phyloP scores from a whole-genome alignment of 2,113 vertebrate species.

The Planiliza haematocheilus region DNA sequence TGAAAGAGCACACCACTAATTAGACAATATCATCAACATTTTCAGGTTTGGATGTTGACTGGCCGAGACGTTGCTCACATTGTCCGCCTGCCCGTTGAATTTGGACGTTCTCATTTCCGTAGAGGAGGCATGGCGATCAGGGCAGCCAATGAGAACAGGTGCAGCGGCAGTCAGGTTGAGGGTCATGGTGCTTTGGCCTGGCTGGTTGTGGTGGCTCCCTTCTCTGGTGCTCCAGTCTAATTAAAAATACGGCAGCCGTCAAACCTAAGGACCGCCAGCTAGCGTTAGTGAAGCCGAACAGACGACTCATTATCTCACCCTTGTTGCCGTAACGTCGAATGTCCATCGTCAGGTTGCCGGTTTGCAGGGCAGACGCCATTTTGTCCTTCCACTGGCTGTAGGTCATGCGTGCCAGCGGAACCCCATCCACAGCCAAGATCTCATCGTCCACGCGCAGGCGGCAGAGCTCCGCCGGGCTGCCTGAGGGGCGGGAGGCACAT shows the following conservation, averaged over 20 bases:
- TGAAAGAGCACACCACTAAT: slow-evolving; percentile 20
- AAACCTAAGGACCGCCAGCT: not conserved
- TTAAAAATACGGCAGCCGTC: slow-evolving; percentile 43
- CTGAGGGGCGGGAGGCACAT: slow-evolving; percentile 70
- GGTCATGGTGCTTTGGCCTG: slow-evolving; percentile 88
- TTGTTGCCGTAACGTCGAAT: slow-evolving; percentile 91
- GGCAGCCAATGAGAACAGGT: slow-evolving; percentile 88
- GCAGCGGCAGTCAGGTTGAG: slow-evolving; percentile 92
- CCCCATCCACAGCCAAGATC: slow-evolving; percentile 88
- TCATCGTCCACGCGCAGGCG: slow-evolving; percentile 92
- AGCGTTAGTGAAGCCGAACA: not conserved
- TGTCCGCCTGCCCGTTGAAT: slow-evolving; percentile 77
- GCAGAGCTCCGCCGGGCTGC: slow-evolving; percentile 90
- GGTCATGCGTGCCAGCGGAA: slow-evolving; percentile 86
- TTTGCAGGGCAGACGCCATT: slow-evolving; percentile 87
- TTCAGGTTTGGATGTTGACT: too few relatives aligned
- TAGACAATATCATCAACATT: too few relatives aligned
- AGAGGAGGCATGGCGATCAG: slow-evolving; percentile 82
- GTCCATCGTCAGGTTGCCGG: slow-evolving; percentile 91
- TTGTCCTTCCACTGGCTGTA: slow-evolving; percentile 88
- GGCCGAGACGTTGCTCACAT: slow-evolving; percentile 83
- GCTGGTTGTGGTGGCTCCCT: slow-evolving; percentile 84
- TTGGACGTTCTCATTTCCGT: slow-evolving; percentile 65
- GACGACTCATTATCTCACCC: slow-evolving; percentile 80
- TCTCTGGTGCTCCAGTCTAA: slow-evolving; percentile 86